These are phyloP conservation scores for Champsocephalus esox DNA, from an alignment of 2,797 vertebrate species.

Conservation along the genomic window DNA sequence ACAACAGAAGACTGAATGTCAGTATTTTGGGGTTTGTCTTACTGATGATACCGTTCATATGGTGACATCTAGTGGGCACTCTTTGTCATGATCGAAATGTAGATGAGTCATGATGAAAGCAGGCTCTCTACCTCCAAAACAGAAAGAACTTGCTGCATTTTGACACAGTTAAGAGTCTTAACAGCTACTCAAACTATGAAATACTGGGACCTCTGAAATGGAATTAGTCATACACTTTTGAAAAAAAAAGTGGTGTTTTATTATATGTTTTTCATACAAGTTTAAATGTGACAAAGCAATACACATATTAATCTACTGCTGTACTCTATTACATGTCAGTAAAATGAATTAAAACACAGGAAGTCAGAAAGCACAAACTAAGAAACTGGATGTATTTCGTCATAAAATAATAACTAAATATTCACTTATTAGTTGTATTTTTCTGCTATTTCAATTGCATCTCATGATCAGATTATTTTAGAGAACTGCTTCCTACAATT, in stretches of 20 bases:
- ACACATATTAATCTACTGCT: neutral
- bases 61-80: slow-evolving; percentile 61
- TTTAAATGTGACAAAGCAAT: slow-evolving; percentile 1
- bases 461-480: neutral
- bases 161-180: neutral
- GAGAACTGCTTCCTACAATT: neutral
- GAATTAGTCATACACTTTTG: neutral
- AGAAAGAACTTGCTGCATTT: neutral
- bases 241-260: slow-evolving; percentile 21
- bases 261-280: neutral
- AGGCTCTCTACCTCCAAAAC: neutral
- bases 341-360: neutral
- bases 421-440: neutral
- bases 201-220: neutral
- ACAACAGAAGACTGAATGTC: neutral
- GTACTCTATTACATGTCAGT: neutral
- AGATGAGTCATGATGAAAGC: neutral
- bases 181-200: too few relatives aligned
- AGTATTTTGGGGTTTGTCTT: neutral
- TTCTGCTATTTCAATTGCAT: neutral
- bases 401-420: neutral
- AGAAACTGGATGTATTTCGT: neutral
- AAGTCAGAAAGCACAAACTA: neutral
- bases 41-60: slow-evolving; percentile 7
- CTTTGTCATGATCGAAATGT: neutral